Evolutionary conservation across 2,113 vertebrate species (phyloP), one percentile per base, ranked within the genome.

Genomic region (Scomber japonicus): DNA sequence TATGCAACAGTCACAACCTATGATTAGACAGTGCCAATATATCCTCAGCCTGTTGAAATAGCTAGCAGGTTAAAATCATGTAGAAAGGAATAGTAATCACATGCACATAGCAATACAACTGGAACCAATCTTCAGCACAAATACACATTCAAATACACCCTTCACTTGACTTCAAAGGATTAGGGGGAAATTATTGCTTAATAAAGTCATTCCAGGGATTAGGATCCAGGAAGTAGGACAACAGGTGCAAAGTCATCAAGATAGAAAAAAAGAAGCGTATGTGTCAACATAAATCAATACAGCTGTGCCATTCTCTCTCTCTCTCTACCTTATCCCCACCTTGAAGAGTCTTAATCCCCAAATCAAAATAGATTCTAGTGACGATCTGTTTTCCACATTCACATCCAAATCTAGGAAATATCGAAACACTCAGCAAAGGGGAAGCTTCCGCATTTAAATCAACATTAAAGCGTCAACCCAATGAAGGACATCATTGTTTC

Each of bases 401-500:
- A 16, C 15, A 16, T 54, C 54, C 24, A 49, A 81, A 50, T 74
- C 59, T 16, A 60, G 56, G n/a, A 73, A 57, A 48, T 72, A 83
- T 31, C 11, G 30, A 70, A 73, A 75, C 54, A 61, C 24, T 55
- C 24, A 7, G 35, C 40, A 8, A 11, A 70, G 40, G 40, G 10
- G 71, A 78, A 30, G 48, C 17, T 2, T 24, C 30, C 21, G 12
- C 50, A 51, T 82, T 77, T 60, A 62, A 79, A 78, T 65, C 66
- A 27, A 79, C 65, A 86, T 78, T 81, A 77, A 85, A 86, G 61
- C 40, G 0, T 48, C n/a, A 8, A 45, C 51, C 59, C 61, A 50
- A 78, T 87, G 84, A 93, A 92, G 66, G 78, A 59, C 80, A 35
- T 78, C 71, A 79, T 89, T 91, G 92, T 91, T 80, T 75, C 53